A percentile compares a stretch with the other conserved stretches of the same genome.
phyloP scores from a whole-genome alignment of 2,113 vertebrate species.

The Pleuronectes platessa region DNA sequence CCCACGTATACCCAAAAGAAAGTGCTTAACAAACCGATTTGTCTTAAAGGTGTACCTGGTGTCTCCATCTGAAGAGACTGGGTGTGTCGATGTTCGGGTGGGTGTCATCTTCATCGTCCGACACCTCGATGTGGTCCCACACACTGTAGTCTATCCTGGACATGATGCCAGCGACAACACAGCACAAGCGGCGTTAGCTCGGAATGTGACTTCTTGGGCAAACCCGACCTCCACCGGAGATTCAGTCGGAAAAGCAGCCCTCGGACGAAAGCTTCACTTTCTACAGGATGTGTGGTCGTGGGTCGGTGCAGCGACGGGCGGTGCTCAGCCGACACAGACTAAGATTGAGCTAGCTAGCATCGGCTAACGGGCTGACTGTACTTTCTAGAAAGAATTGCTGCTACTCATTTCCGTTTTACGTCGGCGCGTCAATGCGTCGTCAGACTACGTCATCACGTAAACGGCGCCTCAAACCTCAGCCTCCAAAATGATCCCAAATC shows the following conservation, averaged over 20 bases:
- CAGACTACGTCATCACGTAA: not conserved
- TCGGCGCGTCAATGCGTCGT: conserved; percentile 3
- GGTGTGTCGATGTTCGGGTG: conserved; percentile 98
- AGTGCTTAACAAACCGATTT: not conserved
- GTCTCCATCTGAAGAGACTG: conserved; percentile 95
- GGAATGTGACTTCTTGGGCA: conserved; percentile 27
- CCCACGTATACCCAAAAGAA: not conserved
- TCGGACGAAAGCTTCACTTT: not conserved
- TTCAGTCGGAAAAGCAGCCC: not conserved
- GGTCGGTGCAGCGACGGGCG: not conserved
- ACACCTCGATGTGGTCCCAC: conserved; percentile 98
- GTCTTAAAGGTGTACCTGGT: conserved; percentile 84
- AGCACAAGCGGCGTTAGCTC: conserved; percentile 58
- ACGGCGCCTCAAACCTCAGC: no score
- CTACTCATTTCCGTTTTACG: conserved; percentile 61
- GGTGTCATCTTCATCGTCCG: conserved; percentile 95
- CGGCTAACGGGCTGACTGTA: conserved; percentile 30
- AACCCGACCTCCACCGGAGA: conserved; percentile 13
- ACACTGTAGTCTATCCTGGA: conserved; percentile 93
- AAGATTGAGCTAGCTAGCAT: not conserved
- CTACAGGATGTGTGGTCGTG: not conserved
- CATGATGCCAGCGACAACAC: conserved; percentile 57
- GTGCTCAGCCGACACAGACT: not conserved
- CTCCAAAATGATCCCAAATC: no score
- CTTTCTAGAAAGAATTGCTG: conserved; percentile 73